These are phyloP conservation scores for Scylla paramamosain DNA, from an alignment of 1,140 invertebrate species.

Conservation along the genomic window DNA sequence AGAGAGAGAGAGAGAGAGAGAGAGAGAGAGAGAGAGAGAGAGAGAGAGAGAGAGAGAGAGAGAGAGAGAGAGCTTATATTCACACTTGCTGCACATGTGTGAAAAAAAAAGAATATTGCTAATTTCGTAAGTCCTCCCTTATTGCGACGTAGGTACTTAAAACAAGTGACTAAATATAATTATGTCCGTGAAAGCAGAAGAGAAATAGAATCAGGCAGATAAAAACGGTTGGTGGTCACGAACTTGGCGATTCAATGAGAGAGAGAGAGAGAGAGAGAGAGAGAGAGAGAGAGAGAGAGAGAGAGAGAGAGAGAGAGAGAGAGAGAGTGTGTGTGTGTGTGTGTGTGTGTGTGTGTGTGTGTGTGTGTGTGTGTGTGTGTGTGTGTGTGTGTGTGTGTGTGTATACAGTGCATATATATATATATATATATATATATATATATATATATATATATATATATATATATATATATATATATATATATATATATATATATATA, in stretches of 20 bases:
- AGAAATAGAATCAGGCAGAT: no score
- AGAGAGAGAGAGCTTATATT: no score
- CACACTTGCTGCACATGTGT: no score
- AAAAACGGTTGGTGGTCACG: no score
- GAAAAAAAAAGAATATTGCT: no score
- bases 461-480: constrained; percentile 53
- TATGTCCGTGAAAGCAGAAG: no score
- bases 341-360: neutral
- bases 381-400: neutral
- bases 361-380: constrained; percentile 17
- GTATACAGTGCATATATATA: neutral
- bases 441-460: constrained; percentile 42
- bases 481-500: neutral
- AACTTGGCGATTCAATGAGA: no score
- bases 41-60: neutral
- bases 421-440: constrained; percentile 42
- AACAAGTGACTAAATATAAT: no score
- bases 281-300: constrained; percentile 14
- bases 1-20: neutral
- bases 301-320: constrained; percentile 7
- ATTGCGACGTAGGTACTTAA: no score
- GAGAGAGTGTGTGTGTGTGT: constrained; percentile 2
- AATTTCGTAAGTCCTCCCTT: no score
- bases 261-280: constrained; percentile 32
- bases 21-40: constrained; percentile 39